Conservation (phyloP, 2,888 invertebrate genomes). For the Drosophila rellima region DNA sequence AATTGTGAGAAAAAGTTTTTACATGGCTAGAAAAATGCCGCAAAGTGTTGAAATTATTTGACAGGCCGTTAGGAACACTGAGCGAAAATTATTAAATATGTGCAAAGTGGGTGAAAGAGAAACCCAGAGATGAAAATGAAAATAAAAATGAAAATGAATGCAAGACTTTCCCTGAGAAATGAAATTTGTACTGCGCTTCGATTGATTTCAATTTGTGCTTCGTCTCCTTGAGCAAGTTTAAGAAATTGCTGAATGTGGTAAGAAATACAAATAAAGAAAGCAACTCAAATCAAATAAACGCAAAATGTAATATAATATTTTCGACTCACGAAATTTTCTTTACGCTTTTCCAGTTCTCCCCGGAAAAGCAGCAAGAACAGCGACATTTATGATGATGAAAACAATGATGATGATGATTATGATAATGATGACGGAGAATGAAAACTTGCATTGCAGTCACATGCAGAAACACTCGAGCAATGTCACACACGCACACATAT, state of each 20-base stretch:
- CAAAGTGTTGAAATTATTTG: constrained; percentile 63
- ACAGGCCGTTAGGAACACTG: constrained; percentile 44
- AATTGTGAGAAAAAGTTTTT: constrained; percentile 60
- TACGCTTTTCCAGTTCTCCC: background rate
- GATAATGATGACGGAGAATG: constrained; percentile 44
- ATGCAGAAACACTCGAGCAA: constrained; percentile 53
- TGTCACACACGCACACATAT: constrained; percentile 30
- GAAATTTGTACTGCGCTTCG: background rate
- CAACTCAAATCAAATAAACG: constrained; percentile 31
- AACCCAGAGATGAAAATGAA: background rate
- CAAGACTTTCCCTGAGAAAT: constrained; percentile 6
- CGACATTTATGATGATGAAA: constrained; percentile 68
- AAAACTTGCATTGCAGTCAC: constrained; percentile 63
- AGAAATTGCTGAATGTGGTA: background rate
- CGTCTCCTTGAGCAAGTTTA: constrained; percentile 4
- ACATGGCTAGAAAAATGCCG: constrained; percentile 48
- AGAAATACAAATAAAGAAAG: constrained; percentile 6
- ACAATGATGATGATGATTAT: constrained; percentile 28
- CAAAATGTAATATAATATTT: constrained; percentile 38
- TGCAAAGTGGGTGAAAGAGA: constrained; percentile 17
- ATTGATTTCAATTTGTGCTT: background rate
- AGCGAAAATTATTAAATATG: constrained; percentile 59
- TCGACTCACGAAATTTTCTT: constrained; percentile 11
- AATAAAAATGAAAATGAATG: constrained; percentile 1
- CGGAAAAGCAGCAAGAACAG: constrained; percentile 3